Percentiles rank a stretch among this genome's conserved stretches.
Conservation (phyloP, 2,797 vertebrate genomes). For the Acanthornis magna region DNA sequence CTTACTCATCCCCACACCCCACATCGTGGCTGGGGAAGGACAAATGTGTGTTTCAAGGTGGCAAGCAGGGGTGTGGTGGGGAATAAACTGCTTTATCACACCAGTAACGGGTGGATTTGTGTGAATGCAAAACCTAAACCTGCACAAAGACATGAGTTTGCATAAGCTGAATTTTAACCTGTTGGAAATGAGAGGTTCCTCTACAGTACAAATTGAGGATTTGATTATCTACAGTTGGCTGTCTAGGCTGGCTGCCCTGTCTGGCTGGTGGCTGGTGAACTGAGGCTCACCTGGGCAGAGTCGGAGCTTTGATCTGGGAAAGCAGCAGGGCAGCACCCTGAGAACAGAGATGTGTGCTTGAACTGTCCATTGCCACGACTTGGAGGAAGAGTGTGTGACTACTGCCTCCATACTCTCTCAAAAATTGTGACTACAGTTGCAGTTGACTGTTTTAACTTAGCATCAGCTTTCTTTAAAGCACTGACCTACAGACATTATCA, state of each 20-base stretch:
- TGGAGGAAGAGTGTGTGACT: background rate
- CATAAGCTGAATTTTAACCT: background rate
- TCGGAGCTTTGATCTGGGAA: background rate
- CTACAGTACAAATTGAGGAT: background rate
- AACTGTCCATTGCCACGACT: background rate
- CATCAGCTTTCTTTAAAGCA: background rate
- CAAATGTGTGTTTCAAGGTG: background rate
- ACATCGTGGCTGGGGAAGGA: rapidly evolving
- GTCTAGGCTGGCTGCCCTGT: background rate
- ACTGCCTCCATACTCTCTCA: background rate
- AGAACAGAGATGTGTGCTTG: background rate
- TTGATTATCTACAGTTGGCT: background rate
- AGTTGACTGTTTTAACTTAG: background rate
- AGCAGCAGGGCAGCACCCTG: background rate
- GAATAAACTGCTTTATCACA: background rate
- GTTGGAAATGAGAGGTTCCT: background rate
- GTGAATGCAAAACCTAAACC: background rate
- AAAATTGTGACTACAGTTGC: background rate
- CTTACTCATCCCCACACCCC: background rate
- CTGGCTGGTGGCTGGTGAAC: background rate
- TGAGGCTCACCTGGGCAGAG: background rate
- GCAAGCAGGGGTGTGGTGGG: too few relatives aligned
- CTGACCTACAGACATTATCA: background rate
- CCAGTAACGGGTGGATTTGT: background rate
- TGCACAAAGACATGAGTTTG: background rate